These are phyloP conservation scores for Megaustenia siamemsis DNA, from an alignment of 2,888 invertebrate species.

Conservation along the genomic window DNA sequence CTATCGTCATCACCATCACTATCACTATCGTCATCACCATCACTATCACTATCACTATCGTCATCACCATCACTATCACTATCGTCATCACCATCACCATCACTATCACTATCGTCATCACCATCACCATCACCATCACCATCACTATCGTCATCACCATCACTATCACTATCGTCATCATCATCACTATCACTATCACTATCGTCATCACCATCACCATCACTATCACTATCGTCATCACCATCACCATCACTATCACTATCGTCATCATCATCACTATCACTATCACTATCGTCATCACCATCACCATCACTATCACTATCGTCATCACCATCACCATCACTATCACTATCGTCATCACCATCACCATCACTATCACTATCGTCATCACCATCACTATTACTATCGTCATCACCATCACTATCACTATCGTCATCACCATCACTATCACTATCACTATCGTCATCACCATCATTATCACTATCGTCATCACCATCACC, in stretches of 20 bases:
- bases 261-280: not conserved
- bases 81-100: too few species aligned
- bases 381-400: not conserved
- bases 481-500: too few species aligned
- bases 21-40: too few species aligned
- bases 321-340: not conserved
- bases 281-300: conserved; percentile 2
- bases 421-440: not conserved
- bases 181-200: not conserved
- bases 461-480: not conserved
- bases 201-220: not conserved
- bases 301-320: conserved; percentile 4
- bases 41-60: not conserved
- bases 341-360: not conserved
- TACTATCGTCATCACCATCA: not conserved
- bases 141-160: too few species aligned
- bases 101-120: too few species aligned
- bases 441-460: not conserved
- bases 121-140: too few species aligned
- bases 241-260: conserved; percentile 8
- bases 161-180: not conserved
- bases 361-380: not conserved
- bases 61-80: not conserved
- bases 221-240: too few species aligned
- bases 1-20: not conserved